Base-by-base conservation (phyloP, 2,797 vertebrate species). In the Heteromormyrus szaboi region DNA sequence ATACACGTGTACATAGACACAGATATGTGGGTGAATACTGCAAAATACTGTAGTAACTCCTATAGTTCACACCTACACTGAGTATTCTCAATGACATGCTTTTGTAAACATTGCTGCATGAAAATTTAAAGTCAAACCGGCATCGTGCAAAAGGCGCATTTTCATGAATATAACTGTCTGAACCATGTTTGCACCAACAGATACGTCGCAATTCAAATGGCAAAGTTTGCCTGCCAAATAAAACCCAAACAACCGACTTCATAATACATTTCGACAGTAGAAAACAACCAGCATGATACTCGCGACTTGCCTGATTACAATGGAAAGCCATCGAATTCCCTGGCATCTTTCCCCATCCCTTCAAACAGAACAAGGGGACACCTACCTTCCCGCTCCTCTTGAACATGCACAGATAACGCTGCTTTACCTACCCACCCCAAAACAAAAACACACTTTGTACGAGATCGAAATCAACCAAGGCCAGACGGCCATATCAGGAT, bases 381-480 rank as follows among this genome's bases (percentile, higher is more conserved):
- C 84, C 33, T 68, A 83, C 89, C 88, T 59, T n/a, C 33, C 33
- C 46, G 87, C 54, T 90, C 41, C 91, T 89, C 88, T 86, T 44
- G 72, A 79, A 79, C 89, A 88, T 89, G 86, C 91, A 50, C 65
- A 90, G 88, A 90, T 83, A 88, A 90, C 81, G 25, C 84, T 83
- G 37, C 56, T 22, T 87, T 85, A 89, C 87, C 88, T 65, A 68
- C 83, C 85, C 62, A 85, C 87, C 85, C 54, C 37, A 29, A 85
- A 25, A 85, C 92, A 92, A 90, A 92, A 92, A 89, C 88, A 54
- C 25, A 72, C 56, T 86, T 22, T 4, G 65, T 79, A 48, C 62
- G 25, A 25, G 87, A 25, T 72, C 48, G 12, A 59, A 76, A 88
- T 22, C 59, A 72, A 37, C 22, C 14, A 4, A 37, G 4, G 7